phyloP scores from a whole-genome alignment of 2,797 vertebrate species.

The Tapirus indicus region DNA sequence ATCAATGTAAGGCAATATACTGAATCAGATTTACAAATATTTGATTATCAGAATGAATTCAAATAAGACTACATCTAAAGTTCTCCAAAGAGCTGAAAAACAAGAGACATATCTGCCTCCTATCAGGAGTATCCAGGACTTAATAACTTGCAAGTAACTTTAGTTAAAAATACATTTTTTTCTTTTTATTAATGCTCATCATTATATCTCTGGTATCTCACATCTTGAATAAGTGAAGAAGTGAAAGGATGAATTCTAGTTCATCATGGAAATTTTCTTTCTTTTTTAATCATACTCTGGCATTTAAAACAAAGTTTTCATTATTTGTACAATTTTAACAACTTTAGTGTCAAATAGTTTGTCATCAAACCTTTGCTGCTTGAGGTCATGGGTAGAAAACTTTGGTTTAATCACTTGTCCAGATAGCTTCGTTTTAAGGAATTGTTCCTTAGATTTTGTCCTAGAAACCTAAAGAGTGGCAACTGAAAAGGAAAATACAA shows the following conservation, averaged over 20 bases:
- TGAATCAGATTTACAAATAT: constrained; percentile 25
- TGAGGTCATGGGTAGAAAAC: not conserved
- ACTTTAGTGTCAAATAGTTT: not conserved
- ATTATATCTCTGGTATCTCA: not conserved
- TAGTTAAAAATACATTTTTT: not conserved
- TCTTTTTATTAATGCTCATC: constrained; percentile 18
- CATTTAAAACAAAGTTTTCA: constrained; percentile 23
- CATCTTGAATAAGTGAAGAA: constrained; percentile 28
- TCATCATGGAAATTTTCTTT: not conserved
- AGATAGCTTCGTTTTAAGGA: not conserved
- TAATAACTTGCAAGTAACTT: constrained; percentile 37
- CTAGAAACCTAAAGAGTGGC: not conserved
- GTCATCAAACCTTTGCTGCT: not conserved
- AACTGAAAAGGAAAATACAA: not conserved
- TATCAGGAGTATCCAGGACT: not conserved
- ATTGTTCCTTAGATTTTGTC: not conserved
- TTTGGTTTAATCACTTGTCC: not conserved
- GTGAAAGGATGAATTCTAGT: not conserved
- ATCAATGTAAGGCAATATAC: not conserved
- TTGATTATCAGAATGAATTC: not conserved
- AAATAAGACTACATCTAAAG: not conserved
- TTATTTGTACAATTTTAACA: constrained; percentile 19
- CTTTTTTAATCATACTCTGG: not conserved
- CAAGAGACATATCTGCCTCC: not conserved
- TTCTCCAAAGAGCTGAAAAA: constrained; percentile 4